phyloP scores from a whole-genome alignment of 1,140 invertebrate species.

The Drosophila lowei region DNA sequence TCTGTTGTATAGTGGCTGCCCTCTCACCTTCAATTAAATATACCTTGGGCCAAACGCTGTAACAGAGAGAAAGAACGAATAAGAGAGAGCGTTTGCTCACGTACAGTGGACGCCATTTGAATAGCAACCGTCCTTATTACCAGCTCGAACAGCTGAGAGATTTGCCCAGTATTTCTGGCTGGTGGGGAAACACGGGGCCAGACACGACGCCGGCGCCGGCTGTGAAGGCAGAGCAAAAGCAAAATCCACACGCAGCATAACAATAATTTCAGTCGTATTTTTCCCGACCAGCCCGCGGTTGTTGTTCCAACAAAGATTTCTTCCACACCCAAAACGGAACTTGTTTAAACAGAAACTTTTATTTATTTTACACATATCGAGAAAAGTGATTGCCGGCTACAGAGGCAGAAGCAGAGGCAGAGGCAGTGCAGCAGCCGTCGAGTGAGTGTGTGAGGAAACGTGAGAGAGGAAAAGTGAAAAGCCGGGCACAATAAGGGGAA shows the following conservation, averaged over 20 bases:
- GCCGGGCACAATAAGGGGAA: conserved; percentile 22
- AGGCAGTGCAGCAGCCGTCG: neutral
- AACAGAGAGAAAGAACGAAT: conserved; percentile 22
- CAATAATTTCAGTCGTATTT: conserved; percentile 77
- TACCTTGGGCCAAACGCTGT: neutral
- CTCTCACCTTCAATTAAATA: no score
- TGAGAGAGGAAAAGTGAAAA: conserved; percentile 1
- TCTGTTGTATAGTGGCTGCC: no score
- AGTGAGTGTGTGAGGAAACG: neutral
- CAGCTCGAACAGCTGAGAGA: conserved; percentile 63
- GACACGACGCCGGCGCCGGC: conserved; percentile 59
- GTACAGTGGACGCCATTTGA: conserved; percentile 23
- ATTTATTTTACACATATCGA: conserved; percentile 29
- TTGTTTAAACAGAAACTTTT: conserved; percentile 40
- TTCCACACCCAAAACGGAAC: conserved; percentile 18
- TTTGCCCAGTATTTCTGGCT: conserved; percentile 62
- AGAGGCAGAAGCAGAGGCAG: no score
- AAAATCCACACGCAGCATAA: conserved; percentile 72
- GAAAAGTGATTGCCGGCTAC: conserved; percentile 5
- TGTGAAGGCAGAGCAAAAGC: conserved; percentile 47
- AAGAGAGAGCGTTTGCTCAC: neutral
- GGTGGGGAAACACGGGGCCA: conserved; percentile 52
- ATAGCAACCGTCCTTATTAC: neutral
- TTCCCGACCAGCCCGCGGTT: conserved; percentile 71
- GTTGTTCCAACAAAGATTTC: conserved; percentile 48